Base-by-base conservation (phyloP, 2,888 invertebrate species). In the Lithodes maja region DNA sequence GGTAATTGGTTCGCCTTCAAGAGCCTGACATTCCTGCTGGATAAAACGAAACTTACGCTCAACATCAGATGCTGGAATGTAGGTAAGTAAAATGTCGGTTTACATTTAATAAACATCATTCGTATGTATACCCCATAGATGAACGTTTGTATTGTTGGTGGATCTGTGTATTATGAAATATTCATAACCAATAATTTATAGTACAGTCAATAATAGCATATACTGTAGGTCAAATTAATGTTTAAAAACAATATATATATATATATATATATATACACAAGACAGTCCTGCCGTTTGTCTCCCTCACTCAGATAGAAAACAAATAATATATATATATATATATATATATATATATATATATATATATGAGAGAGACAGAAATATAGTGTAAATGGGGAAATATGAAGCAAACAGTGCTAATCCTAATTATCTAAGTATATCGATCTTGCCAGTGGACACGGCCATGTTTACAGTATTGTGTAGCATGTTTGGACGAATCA, bases 1-100 rank as follows among this genome's bases (percentile, higher is more conserved):
- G 79, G 79, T 54, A 54, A 79, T 53, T 79, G 79, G 79, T 79
- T 77, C 54, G 79, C 54, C 79, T 79, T 53, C 15, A 79, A 54
- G 53, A 79, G 54, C 79, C n/a, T 79, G 79, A n/a, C 79, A n/a
- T 79, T 54, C 54, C 49, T 79, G 54, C 54, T 79, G 79, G 79
- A 79, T 54, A 54, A 79, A 79, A 79, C 54, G 79, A 79, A 33
- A 79, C 79, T 54, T 54, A 54, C 53, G 79, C n/a, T 17, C 54
- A 54, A 9, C 54, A 79, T 79, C 5, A 79, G 54, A 54, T 54
- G 79, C 79, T 79, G 79, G 54, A 54, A 54, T 79, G 54, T 17
- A 79, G 54, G 79, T 79, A 79, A 79, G 79, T 79, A 79, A 79
- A 52, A 79, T 79, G 54, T 12, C 17, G n/a, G 15, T 61, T 61